Base-by-base conservation (phyloP, 2,888 invertebrate genomes). In the Stomorhina lunata region DNA sequence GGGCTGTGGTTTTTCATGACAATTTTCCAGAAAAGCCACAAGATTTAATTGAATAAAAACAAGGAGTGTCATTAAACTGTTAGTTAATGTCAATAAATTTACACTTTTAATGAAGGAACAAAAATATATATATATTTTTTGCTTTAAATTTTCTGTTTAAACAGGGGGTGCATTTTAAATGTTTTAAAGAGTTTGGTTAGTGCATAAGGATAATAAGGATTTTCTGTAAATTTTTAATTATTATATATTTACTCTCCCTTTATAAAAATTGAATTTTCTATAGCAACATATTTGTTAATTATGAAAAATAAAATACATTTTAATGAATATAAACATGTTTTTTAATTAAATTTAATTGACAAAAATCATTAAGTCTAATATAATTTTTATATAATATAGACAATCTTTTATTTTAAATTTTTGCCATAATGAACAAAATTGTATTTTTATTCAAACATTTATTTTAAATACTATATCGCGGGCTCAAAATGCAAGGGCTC, bases 311-410 rank as follows among this genome's bases (percentile, higher is more conserved):
- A 57, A 10, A 65, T 12, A 55, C 57, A 61, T 15, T 22, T 40
- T 81, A 78, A 73, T 78, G 37, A 81, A 76, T 76, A 76, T 37
- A 73, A 78, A 69, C 61, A 73, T 73, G 68, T 68, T 77, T 71
- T 72, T 61, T 73, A 78, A 81, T 81, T 78, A 81, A 78, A 78
- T 73, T 73, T 81, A 73, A 81, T 81, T 81, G 81, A 73, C 78
- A 73, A 78, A 79, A 68, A 73, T 78, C 72, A 81, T 78, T 68
- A 81, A 77, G 61, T 53, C 57, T 69, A 73, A 68, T 65, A 79
- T 65, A 72, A 72, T 79, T 72, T 65, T 57, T 37, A 17, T 78
- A 10, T 25, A 32, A 20, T 22, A 4, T 15, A n/a, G 5, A 12
- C 29, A 27, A 53, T 6, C 6, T 57, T 37, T 65, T 25, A 37